Evolutionary conservation across 2,888 invertebrate genomes (phyloP), one percentile per base, ranked within the genome.

Genomic region (Agrotis exclamationis): DNA sequence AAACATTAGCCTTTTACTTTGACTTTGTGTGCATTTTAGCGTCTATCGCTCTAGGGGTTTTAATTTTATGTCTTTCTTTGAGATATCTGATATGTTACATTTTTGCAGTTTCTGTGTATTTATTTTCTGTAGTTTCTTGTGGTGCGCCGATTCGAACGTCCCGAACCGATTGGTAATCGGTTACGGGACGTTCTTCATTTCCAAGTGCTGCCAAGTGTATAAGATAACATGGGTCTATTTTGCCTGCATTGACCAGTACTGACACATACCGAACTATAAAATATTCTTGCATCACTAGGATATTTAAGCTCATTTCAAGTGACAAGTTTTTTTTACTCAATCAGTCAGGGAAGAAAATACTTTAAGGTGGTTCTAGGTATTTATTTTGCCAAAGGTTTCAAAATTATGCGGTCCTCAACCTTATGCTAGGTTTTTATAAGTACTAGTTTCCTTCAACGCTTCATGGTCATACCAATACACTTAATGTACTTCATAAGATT

Each of bases 21-120:
- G 9, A 3, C 9, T 75, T 33, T 3, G 44, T 70, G 64, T 63
- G 39, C n/a, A 22, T n/a, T 50, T 1, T n/a, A 62, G 5, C 1
- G 28, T 22, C 16, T 13, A 54, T 5, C 2, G 33, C n/a, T 14
- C 1, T 1, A 39, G 2, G 45, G 28, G n/a, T 7, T 44, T 57
- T 57, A n/a, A 56, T 56, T 57, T 56, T 2, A 44, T 11, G 14
- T 24, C 0, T 3, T 18, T 67, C 1, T 51, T 13, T 22, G n/a
- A n/a, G 22, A 16, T 22, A n/a, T 22, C 4, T 28, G 3, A 1
- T 20, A 28, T n/a, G 5, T 2, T 11, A 20, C n/a, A 33, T 13
- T 1, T 16, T 57, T 16, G 2, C 6, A 64, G 24, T 28, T 16
- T 1, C 9, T 2, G 28, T 16, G 7, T 47, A 28, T 22, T 1